phyloP scores from a whole-genome alignment of 2,888 invertebrate species.

The Nemotelus nigrinus region DNA sequence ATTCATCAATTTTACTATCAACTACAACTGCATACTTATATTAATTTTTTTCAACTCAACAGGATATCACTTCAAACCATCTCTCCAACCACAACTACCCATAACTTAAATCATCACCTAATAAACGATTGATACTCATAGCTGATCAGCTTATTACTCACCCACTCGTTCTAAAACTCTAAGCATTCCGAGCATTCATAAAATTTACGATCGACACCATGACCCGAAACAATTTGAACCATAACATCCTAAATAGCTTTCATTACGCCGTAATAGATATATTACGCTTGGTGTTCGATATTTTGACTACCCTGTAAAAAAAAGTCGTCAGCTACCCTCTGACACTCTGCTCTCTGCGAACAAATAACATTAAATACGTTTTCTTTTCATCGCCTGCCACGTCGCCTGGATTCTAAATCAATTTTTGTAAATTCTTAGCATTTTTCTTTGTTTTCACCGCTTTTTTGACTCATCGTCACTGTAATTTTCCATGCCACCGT shows the following conservation, averaged over 20 bases:
- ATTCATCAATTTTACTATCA: too few relatives aligned
- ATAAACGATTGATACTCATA: slow-evolving; percentile 29
- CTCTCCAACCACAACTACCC: neutral
- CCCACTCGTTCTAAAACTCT: neutral
- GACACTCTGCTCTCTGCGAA: neutral
- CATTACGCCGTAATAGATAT: slow-evolving; percentile 20
- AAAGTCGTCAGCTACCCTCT: neutral
- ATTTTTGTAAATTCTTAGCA: slow-evolving; percentile 3
- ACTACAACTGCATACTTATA: too few relatives aligned
- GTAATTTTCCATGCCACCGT: neutral
- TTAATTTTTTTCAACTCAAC: too few relatives aligned
- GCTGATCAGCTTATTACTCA: slow-evolving; percentile 17
- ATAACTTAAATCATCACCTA: neutral
- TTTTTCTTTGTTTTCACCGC: neutral
- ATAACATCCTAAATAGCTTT: neutral
- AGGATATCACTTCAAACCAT: neutral
- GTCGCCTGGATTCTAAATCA: slow-evolving; percentile 16
- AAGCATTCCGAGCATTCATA: neutral
- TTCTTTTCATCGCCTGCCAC: neutral
- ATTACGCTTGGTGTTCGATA: neutral
- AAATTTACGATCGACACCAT: slow-evolving; percentile 15
- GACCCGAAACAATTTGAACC: slow-evolving; percentile 33
- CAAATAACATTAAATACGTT: too few relatives aligned
- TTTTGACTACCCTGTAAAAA: neutral
- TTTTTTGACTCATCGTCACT: neutral